Evolutionary conservation across 2,888 invertebrate species (phyloP).

Genomic region (Heteropelma amictum): DNA sequence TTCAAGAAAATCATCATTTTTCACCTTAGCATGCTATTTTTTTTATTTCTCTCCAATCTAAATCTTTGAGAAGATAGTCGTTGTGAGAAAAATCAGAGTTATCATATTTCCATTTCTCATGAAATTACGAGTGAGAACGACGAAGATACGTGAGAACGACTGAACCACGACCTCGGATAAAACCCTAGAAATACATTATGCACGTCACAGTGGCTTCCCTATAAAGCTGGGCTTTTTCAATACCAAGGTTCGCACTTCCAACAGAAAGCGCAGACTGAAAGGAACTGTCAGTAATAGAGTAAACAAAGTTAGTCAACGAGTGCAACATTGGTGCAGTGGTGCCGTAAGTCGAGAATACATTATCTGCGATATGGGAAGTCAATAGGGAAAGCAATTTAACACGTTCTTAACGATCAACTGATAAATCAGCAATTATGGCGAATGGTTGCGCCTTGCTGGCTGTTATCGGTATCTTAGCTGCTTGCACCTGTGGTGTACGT

Average conservation of each 20-base stretch:
- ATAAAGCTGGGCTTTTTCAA: constrained; percentile 71
- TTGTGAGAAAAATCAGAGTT: background rate
- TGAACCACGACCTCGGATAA: constrained; percentile 62
- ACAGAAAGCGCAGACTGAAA: constrained; percentile 37
- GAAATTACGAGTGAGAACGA: too few relatives aligned
- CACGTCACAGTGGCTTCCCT: constrained; percentile 70
- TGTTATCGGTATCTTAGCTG: constrained; percentile 63
- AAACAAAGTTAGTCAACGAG: background rate
- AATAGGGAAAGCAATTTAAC: background rate
- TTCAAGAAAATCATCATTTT: background rate
- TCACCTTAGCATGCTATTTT: background rate
- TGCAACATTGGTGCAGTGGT: constrained; percentile 1
- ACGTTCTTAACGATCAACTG: background rate
- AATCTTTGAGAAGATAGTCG: background rate
- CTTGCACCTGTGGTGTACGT: constrained; percentile 72
- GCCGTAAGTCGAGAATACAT: background rate
- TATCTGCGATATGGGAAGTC: constrained; percentile 9
- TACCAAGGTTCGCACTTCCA: constrained; percentile 71
- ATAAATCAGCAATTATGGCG: constrained; percentile 44
- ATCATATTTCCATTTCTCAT: too few relatives aligned
- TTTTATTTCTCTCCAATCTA: background rate
- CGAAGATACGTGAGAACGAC: constrained; percentile 47
- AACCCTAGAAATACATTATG: constrained; percentile 70
- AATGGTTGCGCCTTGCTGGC: constrained; percentile 55
- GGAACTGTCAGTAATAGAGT: background rate